These are phyloP conservation scores for Gadus chalcogrammus DNA, from an alignment of 2,113 vertebrate genomes.

Conservation along the genomic window DNA sequence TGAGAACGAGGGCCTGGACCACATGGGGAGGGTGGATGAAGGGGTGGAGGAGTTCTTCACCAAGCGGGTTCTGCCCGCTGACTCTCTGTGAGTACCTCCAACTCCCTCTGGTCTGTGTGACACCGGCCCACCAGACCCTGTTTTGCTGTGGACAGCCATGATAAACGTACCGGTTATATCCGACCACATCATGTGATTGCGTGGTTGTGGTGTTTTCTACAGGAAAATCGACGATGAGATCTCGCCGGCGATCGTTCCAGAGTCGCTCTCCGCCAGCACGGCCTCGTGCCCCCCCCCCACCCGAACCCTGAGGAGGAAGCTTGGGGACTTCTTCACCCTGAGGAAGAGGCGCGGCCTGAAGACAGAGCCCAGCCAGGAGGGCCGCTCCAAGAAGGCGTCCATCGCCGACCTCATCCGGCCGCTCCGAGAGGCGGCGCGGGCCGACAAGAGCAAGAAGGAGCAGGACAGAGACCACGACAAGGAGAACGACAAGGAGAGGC, in stretches of 20 bases:
- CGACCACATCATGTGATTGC: too few species aligned
- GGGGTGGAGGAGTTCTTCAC: constrained; percentile 93
- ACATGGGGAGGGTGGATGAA: constrained; percentile 84
- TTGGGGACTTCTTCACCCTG: constrained; percentile 90
- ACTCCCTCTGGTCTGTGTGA: not conserved
- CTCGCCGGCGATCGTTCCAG: constrained; percentile 46
- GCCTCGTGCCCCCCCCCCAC: constrained; percentile 70
- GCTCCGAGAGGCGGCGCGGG: constrained; percentile 76
- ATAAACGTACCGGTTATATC: too few species aligned
- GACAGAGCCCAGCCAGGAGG: constrained; percentile 78
- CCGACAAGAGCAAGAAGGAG: constrained; percentile 61
- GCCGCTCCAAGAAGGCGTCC: constrained; percentile 79
- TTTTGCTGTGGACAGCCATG: too few species aligned
- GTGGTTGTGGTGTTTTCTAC: constrained; percentile 11
- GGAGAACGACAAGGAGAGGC: constrained; percentile 62
- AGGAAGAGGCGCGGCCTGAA: constrained; percentile 80
- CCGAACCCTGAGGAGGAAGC: constrained; percentile 88
- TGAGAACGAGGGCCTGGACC: constrained; percentile 82
- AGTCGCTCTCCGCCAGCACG: constrained; percentile 60
- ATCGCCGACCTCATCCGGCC: constrained; percentile 83
- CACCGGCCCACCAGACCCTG: too few species aligned
- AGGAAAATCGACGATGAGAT: constrained; percentile 63
- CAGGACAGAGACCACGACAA: constrained; percentile 65
- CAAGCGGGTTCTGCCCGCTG: constrained; percentile 83
- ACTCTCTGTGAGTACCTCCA: constrained; percentile 76